Evolutionary conservation across 2,113 vertebrate species (phyloP), one percentile per base, ranked within the genome.

Genomic region (Zapornia atra): DNA sequence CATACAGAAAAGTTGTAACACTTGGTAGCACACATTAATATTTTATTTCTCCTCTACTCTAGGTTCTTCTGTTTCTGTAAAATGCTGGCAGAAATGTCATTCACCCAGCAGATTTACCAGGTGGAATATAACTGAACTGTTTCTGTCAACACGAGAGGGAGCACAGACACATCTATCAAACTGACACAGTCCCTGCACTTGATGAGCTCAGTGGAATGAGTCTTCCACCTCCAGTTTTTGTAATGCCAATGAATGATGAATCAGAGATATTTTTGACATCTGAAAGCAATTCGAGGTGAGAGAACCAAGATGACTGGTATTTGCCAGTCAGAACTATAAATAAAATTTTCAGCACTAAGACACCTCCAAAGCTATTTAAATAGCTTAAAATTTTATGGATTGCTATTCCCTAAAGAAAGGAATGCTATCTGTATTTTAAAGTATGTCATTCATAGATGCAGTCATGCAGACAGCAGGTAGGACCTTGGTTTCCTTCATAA

Each of bases 221-320:
- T 60, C 65, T 60, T 95, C 77, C 86, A 93, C 92, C 95, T 84
- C 86, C 96, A 91, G 86, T 42, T 96, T 92, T 82, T 59, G 64
- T 83, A 81, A 92, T 15, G 31, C 61, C 92, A 65, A 1, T 64
- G 86, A 96, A 40, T 68, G 85, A 96, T 95, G 88, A 96, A 94
- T 96, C 92, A 93, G 88, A 94, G 86, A 65, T 89, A 95, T 96
- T 97, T 96, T 40, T 92, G 96, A 95, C 88, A 78, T 72, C 53
- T 72, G 50, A 91, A 92, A 95, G 94, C 34, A 87, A 96, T 91
- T 96, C 77, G 88, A 95, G 94, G 92, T 97, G 83, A 96, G 44
- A 86, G 77, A 94, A 89, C 33, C 4, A 50, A 82, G 75, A 96
- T 9, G 48, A 71, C 44, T 93, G 56, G 65, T 92, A 75, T 92